Evolutionary conservation across 2,113 vertebrate species (phyloP).

Genomic region (Nematolebias whitei): DNA sequence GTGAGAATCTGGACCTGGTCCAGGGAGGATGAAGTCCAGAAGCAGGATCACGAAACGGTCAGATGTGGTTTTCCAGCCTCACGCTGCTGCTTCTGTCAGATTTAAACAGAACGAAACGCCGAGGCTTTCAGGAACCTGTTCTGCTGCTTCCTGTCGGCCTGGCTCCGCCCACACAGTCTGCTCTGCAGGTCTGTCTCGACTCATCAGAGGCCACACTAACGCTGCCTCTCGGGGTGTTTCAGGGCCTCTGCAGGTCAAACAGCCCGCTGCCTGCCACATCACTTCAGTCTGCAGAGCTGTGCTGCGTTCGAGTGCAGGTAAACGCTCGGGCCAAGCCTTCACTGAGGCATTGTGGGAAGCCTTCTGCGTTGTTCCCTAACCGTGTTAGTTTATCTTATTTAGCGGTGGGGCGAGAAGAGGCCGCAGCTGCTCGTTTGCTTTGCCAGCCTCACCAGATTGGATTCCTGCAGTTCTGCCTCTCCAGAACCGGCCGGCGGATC

Average conservation of each 20-base stretch:
- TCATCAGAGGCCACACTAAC: background rate
- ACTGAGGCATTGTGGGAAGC: conserved; percentile 40
- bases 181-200: conserved; percentile 15
- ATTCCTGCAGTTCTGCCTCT: conserved; percentile 58
- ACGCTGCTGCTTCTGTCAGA: background rate
- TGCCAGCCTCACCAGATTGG: conserved; percentile 69
- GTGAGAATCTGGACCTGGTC: background rate
- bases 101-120: background rate
- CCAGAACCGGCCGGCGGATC: conserved; percentile 52
- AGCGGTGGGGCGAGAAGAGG: conserved; percentile 59
- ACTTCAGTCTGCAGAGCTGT: background rate
- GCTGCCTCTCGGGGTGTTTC: background rate
- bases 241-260: conserved; percentile 20
- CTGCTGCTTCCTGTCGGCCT: background rate
- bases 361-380: conserved; percentile 56
- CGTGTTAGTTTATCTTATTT: conserved; percentile 73
- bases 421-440: conserved; percentile 71
- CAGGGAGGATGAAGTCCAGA: background rate
- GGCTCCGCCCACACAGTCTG: background rate
- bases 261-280: conserved; percentile 2
- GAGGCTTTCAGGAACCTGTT: background rate
- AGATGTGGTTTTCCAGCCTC: background rate
- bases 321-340: conserved; percentile 32
- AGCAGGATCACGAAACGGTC: background rate
- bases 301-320: conserved; percentile 15